Evolutionary conservation across 2,113 vertebrate species (phyloP), one percentile per base, ranked within the genome.

Genomic region (Pluvianellus socialis): DNA sequence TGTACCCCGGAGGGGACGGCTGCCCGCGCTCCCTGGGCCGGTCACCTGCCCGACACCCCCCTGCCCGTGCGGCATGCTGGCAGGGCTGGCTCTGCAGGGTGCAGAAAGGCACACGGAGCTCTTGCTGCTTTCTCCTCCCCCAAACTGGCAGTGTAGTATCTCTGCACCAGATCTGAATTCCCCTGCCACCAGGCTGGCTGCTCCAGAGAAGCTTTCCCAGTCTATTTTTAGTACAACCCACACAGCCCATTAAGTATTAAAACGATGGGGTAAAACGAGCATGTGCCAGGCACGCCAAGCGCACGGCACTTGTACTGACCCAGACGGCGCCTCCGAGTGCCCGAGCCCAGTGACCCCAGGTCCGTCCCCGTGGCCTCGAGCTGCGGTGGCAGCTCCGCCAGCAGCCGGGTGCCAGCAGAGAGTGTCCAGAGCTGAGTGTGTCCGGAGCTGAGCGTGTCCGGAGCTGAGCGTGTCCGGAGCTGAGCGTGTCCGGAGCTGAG

Each of bases 1-100:
- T 2, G 11, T 2, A 4, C 1, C 6, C 10, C 2, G 2, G 4
- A 8, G 13, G 49, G 40, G 27, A 5, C 3, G 8, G 1, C 17
- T 28, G 4, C 12, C 53, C 19, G 61, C 33, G 28, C 28, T 28
- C 9, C 55, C 21, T 22, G 2, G 2, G 10, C 44, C 5, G 2
- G 3, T 14, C 35, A 1, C 61, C 44, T 13, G 59, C 49, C 68
- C 6, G 0, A 2, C 21, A 1, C 9, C 9, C 20, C 15, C 7
- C 47, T 44, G 44, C 44, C 44, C 15, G 44, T 14, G 13, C 14
- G 6, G 27, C 22, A 49, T 6, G 49, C 49, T 9, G 30, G 53
- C 76, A 47, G 61, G 26, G 50, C 45, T 21, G n/a, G 18, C 24
- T 7, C 35, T 4, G 40, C 33, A 15, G 24, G 35, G 4, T 3